phyloP scores from a whole-genome alignment of 2,113 vertebrate genomes.

The Manacus vitellinus region DNA sequence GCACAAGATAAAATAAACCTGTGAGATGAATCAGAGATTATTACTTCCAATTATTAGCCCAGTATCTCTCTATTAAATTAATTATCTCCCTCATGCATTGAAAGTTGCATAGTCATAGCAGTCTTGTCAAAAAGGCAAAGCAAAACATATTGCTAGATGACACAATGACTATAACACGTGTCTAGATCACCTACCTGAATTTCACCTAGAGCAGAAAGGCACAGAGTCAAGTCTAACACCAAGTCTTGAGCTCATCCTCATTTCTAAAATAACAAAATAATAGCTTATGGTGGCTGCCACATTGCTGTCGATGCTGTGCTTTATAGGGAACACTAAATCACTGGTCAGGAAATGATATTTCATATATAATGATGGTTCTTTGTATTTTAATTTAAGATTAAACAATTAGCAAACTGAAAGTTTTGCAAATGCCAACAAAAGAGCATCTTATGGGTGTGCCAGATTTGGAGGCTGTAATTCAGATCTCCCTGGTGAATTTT shows the following conservation, averaged over 20 bases:
- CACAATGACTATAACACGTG: not conserved
- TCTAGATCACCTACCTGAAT: not conserved
- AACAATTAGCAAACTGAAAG: constrained; percentile 34
- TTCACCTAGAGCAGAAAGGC: constrained; percentile 39
- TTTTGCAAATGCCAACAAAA: constrained; percentile 12
- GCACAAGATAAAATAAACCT: not conserved
- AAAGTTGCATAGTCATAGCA: not conserved
- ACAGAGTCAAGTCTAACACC: constrained; percentile 6
- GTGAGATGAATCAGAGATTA: not conserved
- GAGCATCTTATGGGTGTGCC: not conserved
- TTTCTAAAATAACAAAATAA: constrained; percentile 7
- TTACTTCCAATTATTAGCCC: not conserved
- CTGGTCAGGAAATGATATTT: constrained; percentile 8
- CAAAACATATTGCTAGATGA: not conserved
- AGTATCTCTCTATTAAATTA: not conserved
- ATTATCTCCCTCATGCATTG: not conserved
- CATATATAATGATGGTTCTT: not conserved
- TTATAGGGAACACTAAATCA: not conserved
- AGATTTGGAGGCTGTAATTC: not conserved
- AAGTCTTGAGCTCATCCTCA: not conserved
- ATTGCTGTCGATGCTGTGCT: not conserved
- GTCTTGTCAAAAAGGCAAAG: not conserved
- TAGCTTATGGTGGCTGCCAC: not conserved
- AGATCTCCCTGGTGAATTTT: not conserved
- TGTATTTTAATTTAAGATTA: constrained; percentile 16